phyloP scores from a whole-genome alignment of 2,888 invertebrate species.

The Lycocerus yunnanus region DNA sequence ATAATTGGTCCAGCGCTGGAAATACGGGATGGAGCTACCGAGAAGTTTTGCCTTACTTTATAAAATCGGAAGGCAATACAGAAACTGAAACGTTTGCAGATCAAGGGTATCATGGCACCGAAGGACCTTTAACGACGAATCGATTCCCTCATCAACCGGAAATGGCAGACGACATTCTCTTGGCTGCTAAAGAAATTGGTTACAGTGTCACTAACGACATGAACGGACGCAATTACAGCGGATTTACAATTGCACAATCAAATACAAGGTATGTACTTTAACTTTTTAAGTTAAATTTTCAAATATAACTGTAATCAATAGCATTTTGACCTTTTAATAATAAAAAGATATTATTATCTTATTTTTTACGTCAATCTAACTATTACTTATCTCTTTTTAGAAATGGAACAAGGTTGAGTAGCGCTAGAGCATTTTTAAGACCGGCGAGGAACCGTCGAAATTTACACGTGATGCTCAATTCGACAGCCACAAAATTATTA shows the following conservation, averaged over 20 bases:
- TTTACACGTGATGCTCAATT: constrained; percentile 65
- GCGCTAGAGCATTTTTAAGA: constrained; percentile 65
- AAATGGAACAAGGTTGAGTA: constrained; percentile 65
- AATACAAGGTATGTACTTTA: constrained; percentile 59
- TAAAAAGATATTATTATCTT: neutral
- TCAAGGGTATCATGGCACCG: constrained; percentile 62
- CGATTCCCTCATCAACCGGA: constrained; percentile 68
- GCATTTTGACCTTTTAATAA: neutral
- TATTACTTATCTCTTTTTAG: constrained; percentile 48
- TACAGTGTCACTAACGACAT: constrained; percentile 67
- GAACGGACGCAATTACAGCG: constrained; percentile 65
- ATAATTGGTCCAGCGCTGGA: constrained; percentile 74
- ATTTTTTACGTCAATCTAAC: neutral
- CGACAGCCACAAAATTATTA: constrained; percentile 63
- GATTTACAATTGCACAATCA: constrained; percentile 69
- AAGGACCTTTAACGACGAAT: constrained; percentile 66
- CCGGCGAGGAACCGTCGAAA: constrained; percentile 64
- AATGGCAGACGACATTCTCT: constrained; percentile 65
- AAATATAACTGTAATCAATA: neutral
- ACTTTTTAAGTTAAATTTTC: neutral
- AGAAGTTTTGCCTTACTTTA: constrained; percentile 77
- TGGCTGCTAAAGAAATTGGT: constrained; percentile 65
- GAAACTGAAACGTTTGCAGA: constrained; percentile 66
- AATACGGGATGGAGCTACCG: constrained; percentile 78
- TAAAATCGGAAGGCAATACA: constrained; percentile 68